phyloP scores from a whole-genome alignment of 2,888 invertebrate species.

The Lepidocyrtoides sp. region DNA sequence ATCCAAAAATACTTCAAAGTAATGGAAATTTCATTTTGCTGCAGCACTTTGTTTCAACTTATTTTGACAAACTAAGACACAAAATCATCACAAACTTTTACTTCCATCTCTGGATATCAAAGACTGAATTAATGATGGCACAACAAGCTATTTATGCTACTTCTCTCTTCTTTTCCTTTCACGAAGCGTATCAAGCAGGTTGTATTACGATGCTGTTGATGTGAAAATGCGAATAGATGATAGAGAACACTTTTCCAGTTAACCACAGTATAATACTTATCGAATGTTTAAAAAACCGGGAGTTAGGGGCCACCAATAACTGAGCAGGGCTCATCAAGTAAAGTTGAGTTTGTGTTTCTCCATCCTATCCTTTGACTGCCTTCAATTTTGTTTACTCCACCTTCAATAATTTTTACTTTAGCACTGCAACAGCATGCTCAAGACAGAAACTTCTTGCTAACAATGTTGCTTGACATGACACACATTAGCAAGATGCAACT shows the following conservation, averaged over 20 bases:
- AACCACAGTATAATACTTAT: background rate
- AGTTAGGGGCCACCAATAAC: conserved; percentile 69
- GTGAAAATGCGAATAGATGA: conserved; percentile 4
- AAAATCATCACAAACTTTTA: too few relatives aligned
- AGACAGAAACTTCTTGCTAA: background rate
- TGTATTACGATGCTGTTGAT: background rate
- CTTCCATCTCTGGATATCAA: too few relatives aligned
- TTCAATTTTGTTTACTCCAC: background rate
- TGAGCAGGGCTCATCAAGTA: conserved; percentile 17
- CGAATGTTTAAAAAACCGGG: conserved; percentile 55
- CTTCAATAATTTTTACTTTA: background rate
- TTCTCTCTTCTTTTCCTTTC: background rate
- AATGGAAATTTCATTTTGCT: too few relatives aligned
- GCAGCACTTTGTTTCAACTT: too few relatives aligned
- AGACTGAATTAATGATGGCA: too few relatives aligned
- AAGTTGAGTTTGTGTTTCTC: background rate
- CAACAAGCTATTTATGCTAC: too few relatives aligned
- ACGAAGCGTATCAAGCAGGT: background rate
- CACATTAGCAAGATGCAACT: background rate
- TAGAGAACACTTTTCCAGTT: conserved; percentile 44
- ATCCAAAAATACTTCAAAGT: too few relatives aligned
- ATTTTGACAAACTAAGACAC: too few relatives aligned
- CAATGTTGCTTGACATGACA: background rate
- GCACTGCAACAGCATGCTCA: background rate
- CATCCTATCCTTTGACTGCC: background rate